Evolutionary conservation across 2,797 vertebrate genomes (phyloP), one percentile per base, ranked within the genome.

Genomic region (Gambusia yucatana): DNA sequence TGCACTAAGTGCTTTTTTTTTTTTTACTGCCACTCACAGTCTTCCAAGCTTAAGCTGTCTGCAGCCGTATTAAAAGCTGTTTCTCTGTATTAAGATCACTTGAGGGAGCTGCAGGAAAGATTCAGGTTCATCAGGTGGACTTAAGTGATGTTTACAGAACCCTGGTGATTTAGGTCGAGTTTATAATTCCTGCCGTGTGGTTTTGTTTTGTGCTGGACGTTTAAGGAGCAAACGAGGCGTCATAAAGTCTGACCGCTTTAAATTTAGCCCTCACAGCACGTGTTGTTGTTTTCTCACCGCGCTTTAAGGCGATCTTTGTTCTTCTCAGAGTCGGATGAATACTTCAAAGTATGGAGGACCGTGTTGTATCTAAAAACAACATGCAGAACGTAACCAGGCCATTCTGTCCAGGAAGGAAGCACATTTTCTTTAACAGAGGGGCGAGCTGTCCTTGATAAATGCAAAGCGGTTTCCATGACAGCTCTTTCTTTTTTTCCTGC

Each of bases 1-100:
- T 69, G 76, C 33, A 30, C 84, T 93, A 93, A 94, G 93, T 94
- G 93, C 90, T 85, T 91, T 88, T 92, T 93, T 94, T 91, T 92
- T 86, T 93, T 94, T 94, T 93, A 94, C 92, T 88, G 87, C 93
- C 89, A 78, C 82, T 47, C 30, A 72, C 80, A 76, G 84, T 92
- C 83, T 89, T 86, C 86, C 77, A 57, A 79, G 82, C 85, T 89
- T 85, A 90, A 93, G 92, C 86, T 81, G 83, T 82, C 84, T 81
- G 77, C 84, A 83, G 89, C 92, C 91, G 80, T 91, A 92, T 91
- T 92, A 84, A 90, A 88, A 82, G 83, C 52, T 71, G 72, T 59
- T 52, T 72, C n/a, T 7, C 61, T 17, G 8, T n/a, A 36, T 61
- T 48, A 33, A 10, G 25, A 48, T 73, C 50, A 44, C 67, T 70